phyloP scores from a whole-genome alignment of 2,797 vertebrate species.

The Chaunax sp. region DNA sequence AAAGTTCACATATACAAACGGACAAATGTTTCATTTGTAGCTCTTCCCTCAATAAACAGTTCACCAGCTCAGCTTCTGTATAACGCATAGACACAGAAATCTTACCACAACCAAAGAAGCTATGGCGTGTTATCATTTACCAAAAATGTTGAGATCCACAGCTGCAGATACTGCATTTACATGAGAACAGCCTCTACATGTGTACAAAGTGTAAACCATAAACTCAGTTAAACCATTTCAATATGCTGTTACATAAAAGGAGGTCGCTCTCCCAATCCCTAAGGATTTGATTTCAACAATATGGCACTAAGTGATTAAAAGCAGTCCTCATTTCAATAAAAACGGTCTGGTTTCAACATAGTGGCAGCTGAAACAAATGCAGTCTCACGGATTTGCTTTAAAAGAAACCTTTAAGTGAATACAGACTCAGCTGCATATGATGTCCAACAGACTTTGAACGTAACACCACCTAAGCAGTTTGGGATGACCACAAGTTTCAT shows the following conservation, averaged over 20 bases:
- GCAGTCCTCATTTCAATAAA: conserved; percentile 58
- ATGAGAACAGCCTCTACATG: conserved; percentile 61
- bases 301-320: conserved; percentile 76
- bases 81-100: conserved; percentile 74
- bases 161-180: conserved; percentile 67
- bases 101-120: conserved; percentile 69
- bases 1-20: conserved; percentile 75
- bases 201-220: conserved; percentile 73
- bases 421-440: conserved; percentile 48
- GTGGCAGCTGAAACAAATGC: conserved; percentile 71
- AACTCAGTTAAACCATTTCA: conserved; percentile 51
- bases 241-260: conserved; percentile 53
- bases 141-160: conserved; percentile 61
- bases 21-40: conserved; percentile 61
- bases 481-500: conserved; percentile 51
- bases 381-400: conserved; percentile 46
- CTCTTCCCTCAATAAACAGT: conserved; percentile 60
- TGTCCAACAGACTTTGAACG: conserved; percentile 53
- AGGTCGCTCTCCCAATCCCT: conserved; percentile 46
- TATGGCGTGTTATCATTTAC: conserved; percentile 59
- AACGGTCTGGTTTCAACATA: conserved; percentile 44
- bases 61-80: conserved; percentile 51
- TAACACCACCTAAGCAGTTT: conserved; percentile 54
- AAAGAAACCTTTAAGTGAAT: conserved; percentile 65
- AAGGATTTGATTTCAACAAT: conserved; percentile 50